These are phyloP conservation scores for Sylvilagus bachmani DNA, from an alignment of 2,113 vertebrate genomes.

Conservation along the genomic window DNA sequence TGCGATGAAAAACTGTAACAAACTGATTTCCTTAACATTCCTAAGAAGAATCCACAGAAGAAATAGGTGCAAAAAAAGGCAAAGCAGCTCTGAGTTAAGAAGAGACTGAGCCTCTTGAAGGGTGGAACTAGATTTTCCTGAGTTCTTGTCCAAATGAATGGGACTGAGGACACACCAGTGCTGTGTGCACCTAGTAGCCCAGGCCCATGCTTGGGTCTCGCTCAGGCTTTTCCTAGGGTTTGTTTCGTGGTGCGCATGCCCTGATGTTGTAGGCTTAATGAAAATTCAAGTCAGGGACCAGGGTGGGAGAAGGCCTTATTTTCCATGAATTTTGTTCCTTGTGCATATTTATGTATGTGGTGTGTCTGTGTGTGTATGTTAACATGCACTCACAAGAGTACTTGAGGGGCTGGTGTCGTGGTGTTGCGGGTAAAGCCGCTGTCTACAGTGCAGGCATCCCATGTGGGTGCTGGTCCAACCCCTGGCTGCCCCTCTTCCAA, in stretches of 20 bases:
- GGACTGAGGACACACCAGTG: neutral
- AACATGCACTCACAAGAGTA: too few species aligned
- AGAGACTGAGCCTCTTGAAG: fast-evolving
- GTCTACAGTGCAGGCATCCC: too few species aligned
- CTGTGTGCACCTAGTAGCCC: neutral
- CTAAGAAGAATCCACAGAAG: neutral
- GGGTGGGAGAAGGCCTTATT: neutral
- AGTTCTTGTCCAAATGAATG: neutral
- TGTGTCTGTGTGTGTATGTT: neutral
- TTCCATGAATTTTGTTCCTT: neutral
- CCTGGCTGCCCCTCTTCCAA: too few species aligned
- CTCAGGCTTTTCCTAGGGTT: neutral
- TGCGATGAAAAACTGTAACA: neutral
- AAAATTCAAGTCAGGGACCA: neutral
- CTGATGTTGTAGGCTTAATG: neutral
- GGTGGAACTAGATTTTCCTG: neutral
- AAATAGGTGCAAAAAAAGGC: neutral
- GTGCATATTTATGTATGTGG: neutral
- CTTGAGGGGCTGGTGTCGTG: too few species aligned
- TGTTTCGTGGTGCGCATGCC: neutral
- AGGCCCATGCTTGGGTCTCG: neutral
- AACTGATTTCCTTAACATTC: neutral
- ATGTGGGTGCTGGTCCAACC: too few species aligned
- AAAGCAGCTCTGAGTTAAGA: neutral
- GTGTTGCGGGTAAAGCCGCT: too few species aligned